Evolutionary conservation across 2,113 vertebrate species (phyloP), one percentile per base, ranked within the genome.

Genomic region (Tetraodon nigroviridis): DNA sequence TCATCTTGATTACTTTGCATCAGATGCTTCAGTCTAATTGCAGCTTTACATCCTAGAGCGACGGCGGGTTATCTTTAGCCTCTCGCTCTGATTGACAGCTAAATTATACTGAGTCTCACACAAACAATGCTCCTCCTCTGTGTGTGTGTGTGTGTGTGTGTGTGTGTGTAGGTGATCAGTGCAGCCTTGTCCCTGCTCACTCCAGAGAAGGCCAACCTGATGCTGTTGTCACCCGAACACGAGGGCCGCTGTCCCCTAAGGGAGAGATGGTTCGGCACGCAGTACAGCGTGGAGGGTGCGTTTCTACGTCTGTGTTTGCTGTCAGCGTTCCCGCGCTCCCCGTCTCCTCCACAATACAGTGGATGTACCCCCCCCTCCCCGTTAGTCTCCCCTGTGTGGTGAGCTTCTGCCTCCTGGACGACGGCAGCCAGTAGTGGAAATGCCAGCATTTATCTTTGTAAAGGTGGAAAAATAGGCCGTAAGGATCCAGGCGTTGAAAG

Each of bases 191-290:
- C 87, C 75, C 90, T 92, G 68, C 90, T 99, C 60, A 91, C 88
- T 68, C 95, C 95, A 41, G 91, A 93, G 70, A 93, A 87, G 83
- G 94, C 94, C 70, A 99, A 98, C 83, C 87, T 99, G 13, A 91
- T 98, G 86, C 79, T 98, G 63, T 81, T 98, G 61, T 99, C 96
- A 61, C 95, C 95, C 71, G 90, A 93, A 82, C 94, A 99, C 1
- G 94, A 98, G 78, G 95, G 94, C 81, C 92, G 81, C 52, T 98
- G 95, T 84, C 84, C 89, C 48, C 90, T 93, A 17, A 92, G 88
- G 71, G 96, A 99, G 89, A 93, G 90, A 82, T 99, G 95, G 95
- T 98, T 98, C 89, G 95, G 95, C 50, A 97, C 96, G 0, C 93
- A 94, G 27, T 99, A 99, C 87, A 93, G 89, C 29, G n/a, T 92